These are phyloP conservation scores for Trachemys scripta DNA, from an alignment of 2,113 vertebrate genomes.

Conservation along the genomic window DNA sequence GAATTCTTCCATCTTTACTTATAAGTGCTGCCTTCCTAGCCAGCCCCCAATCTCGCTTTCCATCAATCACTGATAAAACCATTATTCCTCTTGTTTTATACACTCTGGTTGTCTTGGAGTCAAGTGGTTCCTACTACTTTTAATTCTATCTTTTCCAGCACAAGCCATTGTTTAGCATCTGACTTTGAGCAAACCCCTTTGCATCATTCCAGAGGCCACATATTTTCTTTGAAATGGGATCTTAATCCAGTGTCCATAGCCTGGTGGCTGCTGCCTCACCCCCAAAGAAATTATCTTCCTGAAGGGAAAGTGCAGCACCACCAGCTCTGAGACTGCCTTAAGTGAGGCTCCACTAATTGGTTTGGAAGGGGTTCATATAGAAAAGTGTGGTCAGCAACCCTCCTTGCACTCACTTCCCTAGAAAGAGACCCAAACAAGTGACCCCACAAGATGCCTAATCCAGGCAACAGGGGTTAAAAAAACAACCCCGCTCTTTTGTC, in stretches of 20 bases:
- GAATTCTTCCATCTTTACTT: background rate
- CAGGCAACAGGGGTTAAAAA: background rate
- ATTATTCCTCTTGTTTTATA: background rate
- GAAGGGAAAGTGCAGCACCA: background rate
- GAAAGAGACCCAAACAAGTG: background rate
- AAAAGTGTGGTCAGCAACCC: slow-evolving; percentile 1
- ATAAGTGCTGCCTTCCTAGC: background rate
- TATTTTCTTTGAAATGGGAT: background rate
- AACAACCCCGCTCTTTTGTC: background rate
- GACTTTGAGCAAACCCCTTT: background rate
- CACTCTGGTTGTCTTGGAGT: background rate
- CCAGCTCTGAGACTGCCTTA: background rate
- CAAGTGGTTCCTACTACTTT: slow-evolving; percentile 30
- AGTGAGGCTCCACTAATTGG: background rate
- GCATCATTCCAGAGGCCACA: background rate
- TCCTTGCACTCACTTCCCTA: background rate
- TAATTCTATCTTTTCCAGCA: slow-evolving; percentile 3
- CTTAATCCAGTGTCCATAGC: background rate
- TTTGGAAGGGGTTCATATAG: slow-evolving; percentile 4
- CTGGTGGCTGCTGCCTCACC: background rate
- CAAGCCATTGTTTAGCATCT: slow-evolving; percentile 9
- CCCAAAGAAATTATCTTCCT: background rate
- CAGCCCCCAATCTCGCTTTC: slow-evolving; percentile 1
- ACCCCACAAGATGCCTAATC: slow-evolving; percentile 9
- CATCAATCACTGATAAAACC: background rate